These are phyloP conservation scores for Branchellion lobata DNA, from an alignment of 2,888 invertebrate species.

Conservation along the genomic window DNA sequence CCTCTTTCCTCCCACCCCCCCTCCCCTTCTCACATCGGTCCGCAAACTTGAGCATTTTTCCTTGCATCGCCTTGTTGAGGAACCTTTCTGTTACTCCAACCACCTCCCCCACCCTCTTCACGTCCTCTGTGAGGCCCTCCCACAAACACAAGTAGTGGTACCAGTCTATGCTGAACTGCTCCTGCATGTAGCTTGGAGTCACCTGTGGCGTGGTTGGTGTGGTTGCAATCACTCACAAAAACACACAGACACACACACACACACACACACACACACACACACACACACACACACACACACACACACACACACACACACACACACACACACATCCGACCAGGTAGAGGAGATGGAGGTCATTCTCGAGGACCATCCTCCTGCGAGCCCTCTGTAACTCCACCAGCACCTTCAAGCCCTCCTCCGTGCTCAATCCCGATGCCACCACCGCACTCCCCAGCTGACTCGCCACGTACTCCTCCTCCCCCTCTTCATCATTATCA, in stretches of 20 bases:
- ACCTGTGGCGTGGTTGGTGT: slow-evolving; percentile 65
- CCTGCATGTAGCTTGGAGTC: slow-evolving; percentile 85
- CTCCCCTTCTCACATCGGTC: slow-evolving; percentile 9
- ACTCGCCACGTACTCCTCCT: slow-evolving; percentile 66
- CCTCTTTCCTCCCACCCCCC: too few species aligned
- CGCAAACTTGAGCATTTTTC: not conserved
- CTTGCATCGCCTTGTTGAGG: slow-evolving; percentile 66
- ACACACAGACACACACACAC: not conserved
- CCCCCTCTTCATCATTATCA: not conserved
- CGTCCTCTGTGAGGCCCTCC: slow-evolving; percentile 76
- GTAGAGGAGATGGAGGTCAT: slow-evolving; percentile 91
- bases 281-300: not conserved
- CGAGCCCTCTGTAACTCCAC: slow-evolving; percentile 84
- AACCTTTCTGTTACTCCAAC: slow-evolving; percentile 84
- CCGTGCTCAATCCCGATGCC: slow-evolving; percentile 88
- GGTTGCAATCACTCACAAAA: too few species aligned
- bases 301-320: not conserved
- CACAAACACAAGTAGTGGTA: slow-evolving; percentile 72
- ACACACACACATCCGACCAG: slow-evolving; percentile 68
- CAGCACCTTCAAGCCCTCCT: slow-evolving; percentile 84
- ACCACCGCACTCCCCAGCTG: slow-evolving; percentile 88
- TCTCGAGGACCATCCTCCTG: slow-evolving; percentile 85
- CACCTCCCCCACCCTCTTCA: slow-evolving; percentile 82
- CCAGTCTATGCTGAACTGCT: slow-evolving; percentile 76
- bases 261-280: not conserved